Conservation (phyloP, 2,888 invertebrate genomes). For the Balanococcus diminutus region DNA sequence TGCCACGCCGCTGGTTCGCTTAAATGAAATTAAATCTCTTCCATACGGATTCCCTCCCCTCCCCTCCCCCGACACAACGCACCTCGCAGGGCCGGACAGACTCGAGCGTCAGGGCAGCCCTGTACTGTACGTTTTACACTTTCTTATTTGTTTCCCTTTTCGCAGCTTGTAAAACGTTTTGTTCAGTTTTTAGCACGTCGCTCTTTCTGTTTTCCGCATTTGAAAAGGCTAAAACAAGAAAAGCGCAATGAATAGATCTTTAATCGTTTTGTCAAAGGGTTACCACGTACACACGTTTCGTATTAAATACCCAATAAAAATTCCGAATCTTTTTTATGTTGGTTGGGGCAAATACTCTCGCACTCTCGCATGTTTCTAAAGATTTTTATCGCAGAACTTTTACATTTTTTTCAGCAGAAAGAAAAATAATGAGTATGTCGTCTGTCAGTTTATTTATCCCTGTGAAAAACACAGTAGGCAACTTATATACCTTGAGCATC, state of each 20-base stretch:
- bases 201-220: not conserved
- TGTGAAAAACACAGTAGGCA: not conserved
- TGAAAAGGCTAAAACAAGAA: too few relatives aligned
- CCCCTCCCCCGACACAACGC: not conserved
- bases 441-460: not conserved
- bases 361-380: too few relatives aligned
- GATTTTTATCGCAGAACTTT: too few relatives aligned
- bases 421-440: too few relatives aligned
- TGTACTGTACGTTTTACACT: not conserved
- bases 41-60: not conserved
- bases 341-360: not conserved
- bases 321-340: not conserved
- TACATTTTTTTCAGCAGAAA: too few relatives aligned
- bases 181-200: not conserved
- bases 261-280: not conserved
- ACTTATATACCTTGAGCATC: not conserved
- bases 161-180: slow-evolving; percentile 7
- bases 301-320: not conserved
- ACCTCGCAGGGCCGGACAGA: not conserved
- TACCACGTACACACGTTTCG: not conserved
- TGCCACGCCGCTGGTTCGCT: not conserved
- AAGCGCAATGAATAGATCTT: not conserved
- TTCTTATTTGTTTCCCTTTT: slow-evolving; percentile 14
- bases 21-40: slow-evolving; percentile 31
- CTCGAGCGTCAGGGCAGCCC: not conserved